Percentiles rank a stretch among this genome's conserved stretches.
Evolutionary conservation across 1,140 invertebrate species (phyloP).

Genomic region (Cardiocondyla obscurior): DNA sequence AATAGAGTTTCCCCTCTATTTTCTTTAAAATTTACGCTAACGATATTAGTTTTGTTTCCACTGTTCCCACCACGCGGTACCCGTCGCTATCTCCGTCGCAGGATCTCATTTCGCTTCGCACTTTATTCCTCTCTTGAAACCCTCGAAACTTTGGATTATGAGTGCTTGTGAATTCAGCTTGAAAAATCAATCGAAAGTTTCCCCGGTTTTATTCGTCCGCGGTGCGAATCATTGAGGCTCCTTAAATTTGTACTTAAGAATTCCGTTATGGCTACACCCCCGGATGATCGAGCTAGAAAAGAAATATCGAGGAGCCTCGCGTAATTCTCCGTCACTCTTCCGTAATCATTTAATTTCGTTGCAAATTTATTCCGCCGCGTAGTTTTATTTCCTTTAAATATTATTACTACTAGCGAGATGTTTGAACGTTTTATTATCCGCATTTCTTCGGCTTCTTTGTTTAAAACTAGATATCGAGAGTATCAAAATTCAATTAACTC

Average conservation of each 20-base stretch:
- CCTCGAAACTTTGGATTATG: conserved; percentile 54
- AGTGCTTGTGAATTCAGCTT: conserved; percentile 39
- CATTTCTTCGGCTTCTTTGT: not conserved
- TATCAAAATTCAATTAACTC: conserved; percentile 14
- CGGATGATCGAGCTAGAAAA: conserved; percentile 10
- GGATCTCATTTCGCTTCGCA: conserved; percentile 54
- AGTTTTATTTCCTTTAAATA: not conserved
- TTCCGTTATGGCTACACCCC: conserved; percentile 11
- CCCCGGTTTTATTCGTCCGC: conserved; percentile 3
- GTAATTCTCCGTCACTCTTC: not conserved
- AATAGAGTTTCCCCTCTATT: conserved; percentile 45
- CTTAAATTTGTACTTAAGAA: conserved; percentile 55
- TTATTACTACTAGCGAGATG: not conserved
- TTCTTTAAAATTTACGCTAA: conserved; percentile 58
- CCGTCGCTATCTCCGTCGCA: conserved; percentile 25
- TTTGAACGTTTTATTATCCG: not conserved
- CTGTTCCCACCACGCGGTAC: not conserved
- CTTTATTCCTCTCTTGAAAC: conserved; percentile 21
- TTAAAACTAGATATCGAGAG: not conserved
- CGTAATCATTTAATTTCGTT: conserved; percentile 12
- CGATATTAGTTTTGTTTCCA: conserved; percentile 57
- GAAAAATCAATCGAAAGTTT: conserved; percentile 66
- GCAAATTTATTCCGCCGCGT: conserved; percentile 5
- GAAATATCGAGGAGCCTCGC: conserved; percentile 36
- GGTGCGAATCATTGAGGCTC: not conserved